Conservation (phyloP, 2,888 invertebrate genomes). For the Busseola fusca region DNA sequence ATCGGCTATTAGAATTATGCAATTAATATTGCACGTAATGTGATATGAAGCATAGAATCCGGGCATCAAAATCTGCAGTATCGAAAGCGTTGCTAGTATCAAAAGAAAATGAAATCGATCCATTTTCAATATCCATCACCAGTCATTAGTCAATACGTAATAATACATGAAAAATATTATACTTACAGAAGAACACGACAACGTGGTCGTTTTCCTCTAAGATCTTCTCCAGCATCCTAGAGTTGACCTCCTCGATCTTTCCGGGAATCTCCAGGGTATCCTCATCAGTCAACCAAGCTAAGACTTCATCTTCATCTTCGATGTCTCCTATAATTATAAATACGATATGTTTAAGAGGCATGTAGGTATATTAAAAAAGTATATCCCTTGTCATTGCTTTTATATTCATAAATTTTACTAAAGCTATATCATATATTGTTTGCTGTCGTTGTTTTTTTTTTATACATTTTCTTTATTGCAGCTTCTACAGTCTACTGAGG, state of each 20-base stretch:
- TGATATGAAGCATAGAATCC: background rate
- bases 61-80: background rate
- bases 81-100: background rate
- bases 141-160: background rate
- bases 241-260: conserved; percentile 97
- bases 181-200: conserved; percentile 97
- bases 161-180: conserved; percentile 6
- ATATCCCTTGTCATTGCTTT: background rate
- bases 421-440: no score
- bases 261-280: conserved; percentile 97
- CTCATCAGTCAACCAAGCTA: conserved; percentile 97
- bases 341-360: background rate
- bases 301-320: conserved; percentile 96
- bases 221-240: conserved; percentile 96
- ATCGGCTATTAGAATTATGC: background rate
- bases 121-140: background rate
- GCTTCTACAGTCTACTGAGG: background rate
- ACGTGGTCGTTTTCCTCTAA: conserved; percentile 96
- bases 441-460: no score
- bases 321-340: conserved; percentile 90
- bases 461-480: background rate
- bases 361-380: background rate
- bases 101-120: background rate
- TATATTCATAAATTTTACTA: background rate
- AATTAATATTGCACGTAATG: background rate